Evolutionary conservation across 1,140 invertebrate species (phyloP).

Genomic region (Zophobas atratus): DNA sequence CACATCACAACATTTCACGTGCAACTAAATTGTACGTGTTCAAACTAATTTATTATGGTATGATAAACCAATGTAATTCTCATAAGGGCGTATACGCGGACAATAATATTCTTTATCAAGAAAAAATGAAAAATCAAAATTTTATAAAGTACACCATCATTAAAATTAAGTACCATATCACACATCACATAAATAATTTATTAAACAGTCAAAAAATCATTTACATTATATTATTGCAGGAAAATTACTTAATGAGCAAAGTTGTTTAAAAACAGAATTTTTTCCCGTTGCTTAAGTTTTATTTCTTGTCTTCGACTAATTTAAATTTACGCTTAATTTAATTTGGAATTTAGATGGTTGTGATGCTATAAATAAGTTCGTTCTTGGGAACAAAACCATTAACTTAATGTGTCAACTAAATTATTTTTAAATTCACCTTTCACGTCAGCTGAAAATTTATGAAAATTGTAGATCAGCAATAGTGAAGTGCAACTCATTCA

Average conservation of each 20-base stretch:
- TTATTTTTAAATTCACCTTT: conserved; percentile 26
- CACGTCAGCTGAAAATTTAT: not conserved
- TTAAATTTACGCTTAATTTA: conserved; percentile 48
- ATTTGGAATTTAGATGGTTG: conserved; percentile 46
- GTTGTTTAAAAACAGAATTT: conserved; percentile 14
- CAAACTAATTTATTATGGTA: no score
- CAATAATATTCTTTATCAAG: no score
- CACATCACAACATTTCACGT: no score
- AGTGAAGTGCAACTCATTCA: no score
- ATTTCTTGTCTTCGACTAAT: conserved; percentile 46
- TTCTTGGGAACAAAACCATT: conserved; percentile 35
- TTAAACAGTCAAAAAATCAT: no score
- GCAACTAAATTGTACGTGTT: no score
- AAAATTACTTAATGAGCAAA: conserved; percentile 17
- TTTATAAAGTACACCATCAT: no score
- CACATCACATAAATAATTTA: no score
- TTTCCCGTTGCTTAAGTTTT: conserved; percentile 28
- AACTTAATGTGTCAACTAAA: conserved; percentile 18
- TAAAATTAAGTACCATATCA: no score
- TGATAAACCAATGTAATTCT: no score
- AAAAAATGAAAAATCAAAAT: no score
- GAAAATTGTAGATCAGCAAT: not conserved
- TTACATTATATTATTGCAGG: not conserved
- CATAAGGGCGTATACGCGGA: no score
- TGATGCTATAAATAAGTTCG: conserved; percentile 43